These are phyloP conservation scores for Laothoe populi DNA, from an alignment of 2,888 invertebrate species.

Conservation along the genomic window DNA sequence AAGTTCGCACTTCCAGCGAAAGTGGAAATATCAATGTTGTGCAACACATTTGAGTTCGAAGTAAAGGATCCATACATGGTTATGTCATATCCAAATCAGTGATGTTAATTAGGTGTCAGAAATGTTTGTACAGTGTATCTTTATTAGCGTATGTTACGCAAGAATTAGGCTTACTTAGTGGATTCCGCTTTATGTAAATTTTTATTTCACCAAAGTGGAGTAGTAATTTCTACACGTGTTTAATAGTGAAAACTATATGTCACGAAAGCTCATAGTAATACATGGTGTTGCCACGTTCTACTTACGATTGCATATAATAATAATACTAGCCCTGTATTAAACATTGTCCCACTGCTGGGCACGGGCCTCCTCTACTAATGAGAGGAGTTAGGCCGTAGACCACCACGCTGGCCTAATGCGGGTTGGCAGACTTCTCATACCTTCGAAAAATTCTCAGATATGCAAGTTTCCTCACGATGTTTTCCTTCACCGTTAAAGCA, in stretches of 20 bases:
- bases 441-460: no score
- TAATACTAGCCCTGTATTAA: no score
- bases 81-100: slow-evolving; percentile 23
- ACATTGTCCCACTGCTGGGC: no score
- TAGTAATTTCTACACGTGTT: neutral
- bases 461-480: no score
- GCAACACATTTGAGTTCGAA: slow-evolving; percentile 38
- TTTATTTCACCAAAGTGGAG: neutral
- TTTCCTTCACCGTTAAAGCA: no score
- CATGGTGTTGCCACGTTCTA: neutral
- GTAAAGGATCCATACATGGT: slow-evolving; percentile 2
- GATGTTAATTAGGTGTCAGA: slow-evolving; percentile 34
- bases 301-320: no score
- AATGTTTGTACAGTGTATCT: slow-evolving; percentile 32
- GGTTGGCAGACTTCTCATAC: no score
- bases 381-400: no score
- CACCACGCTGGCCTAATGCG: no score
- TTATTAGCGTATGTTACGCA: slow-evolving; percentile 39
- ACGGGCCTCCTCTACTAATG: no score
- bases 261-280: neutral
- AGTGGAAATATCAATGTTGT: slow-evolving; percentile 45
- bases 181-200: neutral
- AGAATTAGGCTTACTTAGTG: slow-evolving; percentile 30
- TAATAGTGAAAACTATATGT: neutral
- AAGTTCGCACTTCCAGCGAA: slow-evolving; percentile 37